Evolutionary conservation across 2,797 vertebrate species (phyloP).

Genomic region (Natrix natrix): DNA sequence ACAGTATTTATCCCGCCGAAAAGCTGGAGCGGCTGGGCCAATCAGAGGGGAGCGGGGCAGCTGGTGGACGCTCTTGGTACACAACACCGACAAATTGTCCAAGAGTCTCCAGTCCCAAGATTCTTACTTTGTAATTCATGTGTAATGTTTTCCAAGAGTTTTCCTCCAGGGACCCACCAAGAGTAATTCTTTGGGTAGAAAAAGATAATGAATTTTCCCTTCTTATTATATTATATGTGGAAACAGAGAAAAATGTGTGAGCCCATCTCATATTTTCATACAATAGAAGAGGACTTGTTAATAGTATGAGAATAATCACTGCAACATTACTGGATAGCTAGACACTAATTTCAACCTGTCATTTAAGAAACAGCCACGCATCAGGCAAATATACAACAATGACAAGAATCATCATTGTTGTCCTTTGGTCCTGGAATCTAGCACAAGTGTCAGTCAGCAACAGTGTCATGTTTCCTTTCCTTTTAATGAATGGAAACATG

Average conservation of each 20-base stretch:
- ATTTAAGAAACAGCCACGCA: not conserved
- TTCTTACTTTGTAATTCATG: conserved; percentile 20
- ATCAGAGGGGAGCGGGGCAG: too few species aligned
- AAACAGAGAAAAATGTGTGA: not conserved
- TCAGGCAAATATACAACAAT: fast-evolving
- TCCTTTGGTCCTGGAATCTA: not conserved
- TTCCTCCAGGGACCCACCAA: not conserved
- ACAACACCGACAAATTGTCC: not conserved
- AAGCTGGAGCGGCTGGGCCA: too few species aligned
- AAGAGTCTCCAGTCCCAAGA: not conserved
- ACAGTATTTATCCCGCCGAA: too few species aligned
- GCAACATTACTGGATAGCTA: not conserved
- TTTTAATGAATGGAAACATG: not conserved
- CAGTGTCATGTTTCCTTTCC: conserved; percentile 1
- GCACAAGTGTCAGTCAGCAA: not conserved
- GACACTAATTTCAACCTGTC: not conserved
- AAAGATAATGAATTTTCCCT: not conserved
- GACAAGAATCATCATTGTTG: not conserved
- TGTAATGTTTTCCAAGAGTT: not conserved
- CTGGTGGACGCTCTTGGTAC: too few species aligned
- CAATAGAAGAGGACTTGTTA: not conserved
- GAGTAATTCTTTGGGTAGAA: not conserved
- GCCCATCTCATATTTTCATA: not conserved
- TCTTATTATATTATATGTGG: not conserved
- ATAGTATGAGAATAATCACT: not conserved